A percentile compares a stretch with the other conserved stretches of the same genome.
Evolutionary conservation across 2,797 vertebrate genomes (phyloP).

Genomic region (Diplodus sargus): DNA sequence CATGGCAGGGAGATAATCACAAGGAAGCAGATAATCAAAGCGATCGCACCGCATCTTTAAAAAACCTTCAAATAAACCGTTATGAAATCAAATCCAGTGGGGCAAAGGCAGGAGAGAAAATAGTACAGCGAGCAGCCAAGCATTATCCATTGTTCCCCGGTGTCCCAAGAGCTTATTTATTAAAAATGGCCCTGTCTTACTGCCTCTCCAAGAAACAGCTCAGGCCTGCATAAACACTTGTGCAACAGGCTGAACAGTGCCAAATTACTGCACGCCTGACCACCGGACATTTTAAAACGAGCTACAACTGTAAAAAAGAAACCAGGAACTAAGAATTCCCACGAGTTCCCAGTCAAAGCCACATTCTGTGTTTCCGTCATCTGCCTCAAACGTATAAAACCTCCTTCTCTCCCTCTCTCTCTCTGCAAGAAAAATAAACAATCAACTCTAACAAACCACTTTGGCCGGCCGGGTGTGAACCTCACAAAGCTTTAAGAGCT

Average conservation of each 20-base stretch:
- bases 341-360: slow-evolving; percentile 48
- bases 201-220: slow-evolving; percentile 51
- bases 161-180: slow-evolving; percentile 60
- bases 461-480: slow-evolving; percentile 62
- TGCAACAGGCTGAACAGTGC: slow-evolving; percentile 45
- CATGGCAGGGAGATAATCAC: slow-evolving; percentile 51
- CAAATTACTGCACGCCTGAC: slow-evolving; percentile 67
- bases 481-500: slow-evolving; percentile 60
- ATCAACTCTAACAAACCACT: slow-evolving; percentile 65
- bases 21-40: slow-evolving; percentile 48
- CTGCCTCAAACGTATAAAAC: slow-evolving; percentile 42
- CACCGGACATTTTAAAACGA: slow-evolving; percentile 57
- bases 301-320: slow-evolving; percentile 50
- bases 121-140: slow-evolving; percentile 48
- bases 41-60: slow-evolving; percentile 45
- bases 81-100: slow-evolving; percentile 49
- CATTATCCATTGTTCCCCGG: slow-evolving; percentile 58
- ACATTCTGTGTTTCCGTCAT: slow-evolving; percentile 56
- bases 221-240: slow-evolving; percentile 48
- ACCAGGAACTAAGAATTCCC: slow-evolving; percentile 59
- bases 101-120: slow-evolving; percentile 48
- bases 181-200: slow-evolving; percentile 53
- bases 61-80: slow-evolving; percentile 34
- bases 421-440: slow-evolving; percentile 64
- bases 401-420: slow-evolving; percentile 10